phyloP scores from a whole-genome alignment of 1,140 invertebrate genomes.

The Brachionus rubens region DNA sequence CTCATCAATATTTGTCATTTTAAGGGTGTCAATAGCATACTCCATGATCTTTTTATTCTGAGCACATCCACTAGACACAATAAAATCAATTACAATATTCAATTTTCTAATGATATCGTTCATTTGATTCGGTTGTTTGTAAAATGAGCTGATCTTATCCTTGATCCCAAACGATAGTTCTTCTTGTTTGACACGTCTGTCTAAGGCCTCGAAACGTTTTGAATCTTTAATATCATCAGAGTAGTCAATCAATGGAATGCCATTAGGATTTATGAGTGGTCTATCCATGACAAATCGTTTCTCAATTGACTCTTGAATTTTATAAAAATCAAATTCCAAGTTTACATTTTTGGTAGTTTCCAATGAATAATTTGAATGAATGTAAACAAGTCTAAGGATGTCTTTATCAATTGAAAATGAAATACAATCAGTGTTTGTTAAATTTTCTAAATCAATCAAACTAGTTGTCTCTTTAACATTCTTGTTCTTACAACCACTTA shows the following conservation, averaged over 20 bases:
- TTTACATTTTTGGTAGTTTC: neutral
- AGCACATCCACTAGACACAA: neutral
- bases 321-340: constrained; percentile 16
- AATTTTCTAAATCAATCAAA: constrained; percentile 19
- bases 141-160: neutral
- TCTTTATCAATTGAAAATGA: constrained; percentile 37
- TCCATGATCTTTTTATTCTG: constrained; percentile 23
- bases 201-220: neutral
- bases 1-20: constrained; percentile 13
- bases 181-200: neutral
- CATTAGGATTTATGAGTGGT: neutral
- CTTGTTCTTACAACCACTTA: neutral
- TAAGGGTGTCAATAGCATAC: constrained; percentile 15
- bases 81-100: constrained; percentile 29
- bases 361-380: constrained; percentile 34
- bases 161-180: neutral
- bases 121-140: constrained; percentile 12
- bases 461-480: neutral
- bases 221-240: constrained; percentile 21
- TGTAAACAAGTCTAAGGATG: neutral
- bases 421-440: neutral
- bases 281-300: neutral
- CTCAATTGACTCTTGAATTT: constrained; percentile 25
- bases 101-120: constrained; percentile 30
- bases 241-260: constrained; percentile 3